Evolutionary conservation across 2,113 vertebrate species (phyloP).

Genomic region (Austrofundulus limnaeus): DNA sequence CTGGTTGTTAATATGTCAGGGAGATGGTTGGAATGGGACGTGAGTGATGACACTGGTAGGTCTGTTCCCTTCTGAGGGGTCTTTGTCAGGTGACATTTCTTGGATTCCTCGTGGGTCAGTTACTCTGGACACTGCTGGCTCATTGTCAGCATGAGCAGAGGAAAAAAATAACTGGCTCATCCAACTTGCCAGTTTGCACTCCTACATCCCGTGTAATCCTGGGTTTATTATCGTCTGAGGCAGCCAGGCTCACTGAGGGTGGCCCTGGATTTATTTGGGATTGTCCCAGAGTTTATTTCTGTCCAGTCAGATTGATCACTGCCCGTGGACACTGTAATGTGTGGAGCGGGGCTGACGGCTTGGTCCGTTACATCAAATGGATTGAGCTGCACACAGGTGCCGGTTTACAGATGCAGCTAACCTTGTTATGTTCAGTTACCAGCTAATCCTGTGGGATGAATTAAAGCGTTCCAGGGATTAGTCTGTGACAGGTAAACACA

Average conservation of each 20-base stretch:
- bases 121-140: slow-evolving; percentile 20
- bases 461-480: slow-evolving; percentile 71
- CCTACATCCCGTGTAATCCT: slow-evolving; percentile 65
- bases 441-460: slow-evolving; percentile 67
- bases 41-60: background rate
- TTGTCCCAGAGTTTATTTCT: slow-evolving; percentile 43
- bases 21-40: background rate
- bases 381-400: slow-evolving; percentile 9
- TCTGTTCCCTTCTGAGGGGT: slow-evolving; percentile 14
- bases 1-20: slow-evolving; percentile 1
- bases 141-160: slow-evolving; percentile 42
- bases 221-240: slow-evolving; percentile 47
- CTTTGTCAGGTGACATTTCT: slow-evolving; percentile 30
- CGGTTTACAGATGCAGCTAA: slow-evolving; percentile 29
- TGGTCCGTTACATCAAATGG: slow-evolving; percentile 11
- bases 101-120: slow-evolving; percentile 44
- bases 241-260: slow-evolving; percentile 48
- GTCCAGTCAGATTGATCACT: slow-evolving; percentile 41
- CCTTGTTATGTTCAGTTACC: slow-evolving; percentile 12
- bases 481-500: slow-evolving; percentile 51
- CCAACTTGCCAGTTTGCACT: slow-evolving; percentile 47
- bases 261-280: slow-evolving; percentile 57
- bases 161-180: slow-evolving; percentile 63
- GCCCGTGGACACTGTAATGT: background rate
- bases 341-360: slow-evolving; percentile 14